These are phyloP conservation scores for Microdon myrmicae DNA, from an alignment of 2,888 invertebrate species.

Conservation along the genomic window DNA sequence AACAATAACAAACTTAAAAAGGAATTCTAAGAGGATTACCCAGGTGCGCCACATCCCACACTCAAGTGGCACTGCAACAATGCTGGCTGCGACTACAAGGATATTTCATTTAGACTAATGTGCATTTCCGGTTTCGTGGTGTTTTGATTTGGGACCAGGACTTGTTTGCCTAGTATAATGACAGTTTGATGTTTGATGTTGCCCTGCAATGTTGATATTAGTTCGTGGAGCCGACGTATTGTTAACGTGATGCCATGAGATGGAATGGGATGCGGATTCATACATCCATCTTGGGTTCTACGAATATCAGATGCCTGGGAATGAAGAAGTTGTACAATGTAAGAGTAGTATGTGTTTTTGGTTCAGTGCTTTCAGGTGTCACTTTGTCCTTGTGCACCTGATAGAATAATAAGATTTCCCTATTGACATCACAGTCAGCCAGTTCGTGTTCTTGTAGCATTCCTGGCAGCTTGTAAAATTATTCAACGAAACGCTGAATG, in stretches of 20 bases:
- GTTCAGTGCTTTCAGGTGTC: slow-evolving; percentile 46
- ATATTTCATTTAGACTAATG: slow-evolving; percentile 11
- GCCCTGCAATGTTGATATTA: slow-evolving; percentile 24
- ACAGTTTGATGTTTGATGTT: slow-evolving; percentile 27
- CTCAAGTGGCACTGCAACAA: background rate
- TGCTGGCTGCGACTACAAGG: slow-evolving; percentile 3
- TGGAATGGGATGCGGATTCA: slow-evolving; percentile 22
- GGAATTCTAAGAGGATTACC: slow-evolving; percentile 39
- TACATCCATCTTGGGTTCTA: slow-evolving; percentile 32
- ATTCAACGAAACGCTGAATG: slow-evolving; percentile 41
- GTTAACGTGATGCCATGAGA: slow-evolving; percentile 33
- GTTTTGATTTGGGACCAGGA: slow-evolving; percentile 25
- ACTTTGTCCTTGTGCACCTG: slow-evolving; percentile 32
- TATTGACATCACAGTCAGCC: too few relatives aligned
- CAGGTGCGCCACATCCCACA: slow-evolving; percentile 19
- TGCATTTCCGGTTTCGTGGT: slow-evolving; percentile 9
- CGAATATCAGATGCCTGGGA: slow-evolving; percentile 6
- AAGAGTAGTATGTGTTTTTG: slow-evolving; percentile 45
- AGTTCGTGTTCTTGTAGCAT: too few relatives aligned
- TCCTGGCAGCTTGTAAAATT: slow-evolving; percentile 43
- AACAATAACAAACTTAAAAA: slow-evolving; percentile 49
- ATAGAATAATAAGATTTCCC: slow-evolving; percentile 43
- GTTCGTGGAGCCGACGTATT: slow-evolving; percentile 5
- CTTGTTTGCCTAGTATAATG: slow-evolving; percentile 16
- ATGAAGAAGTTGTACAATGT: slow-evolving; percentile 11